These are phyloP conservation scores for Drosophila niveifrons DNA, from an alignment of 2,888 invertebrate species.

Conservation along the genomic window DNA sequence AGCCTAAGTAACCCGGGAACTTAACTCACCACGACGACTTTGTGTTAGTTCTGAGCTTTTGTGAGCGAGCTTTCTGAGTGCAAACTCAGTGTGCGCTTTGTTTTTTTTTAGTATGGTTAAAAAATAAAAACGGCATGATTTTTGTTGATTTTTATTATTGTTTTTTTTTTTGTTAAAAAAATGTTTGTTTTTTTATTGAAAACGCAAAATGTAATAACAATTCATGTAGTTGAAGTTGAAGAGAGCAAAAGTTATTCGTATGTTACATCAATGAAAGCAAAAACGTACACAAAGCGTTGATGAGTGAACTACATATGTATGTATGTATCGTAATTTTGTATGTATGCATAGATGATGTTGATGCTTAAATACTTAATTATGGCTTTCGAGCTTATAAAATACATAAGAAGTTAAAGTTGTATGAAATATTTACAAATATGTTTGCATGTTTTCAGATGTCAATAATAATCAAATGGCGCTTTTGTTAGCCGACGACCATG, in stretches of 20 bases:
- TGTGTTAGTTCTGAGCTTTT: constrained; percentile 83
- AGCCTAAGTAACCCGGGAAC: constrained; percentile 39
- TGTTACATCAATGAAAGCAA: constrained; percentile 75
- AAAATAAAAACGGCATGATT: constrained; percentile 67
- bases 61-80: constrained; percentile 52
- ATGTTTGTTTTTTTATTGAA: constrained; percentile 51
- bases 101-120: constrained; percentile 51
- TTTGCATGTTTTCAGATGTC: constrained; percentile 36
- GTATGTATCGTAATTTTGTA: background rate
- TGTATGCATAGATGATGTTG: constrained; percentile 29
- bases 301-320: constrained; percentile 58
- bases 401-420: constrained; percentile 41
- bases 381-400: constrained; percentile 43
- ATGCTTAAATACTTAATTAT: constrained; percentile 52
- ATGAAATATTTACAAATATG: constrained; percentile 62
- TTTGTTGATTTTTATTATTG: constrained; percentile 50
- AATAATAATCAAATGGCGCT: constrained; percentile 29
- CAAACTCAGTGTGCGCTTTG: constrained; percentile 38
- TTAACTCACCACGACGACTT: constrained; percentile 81
- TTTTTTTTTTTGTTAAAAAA: constrained; percentile 55
- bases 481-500: constrained; percentile 37
- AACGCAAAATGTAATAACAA: constrained; percentile 71
- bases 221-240: constrained; percentile 53
- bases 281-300: constrained; percentile 80
- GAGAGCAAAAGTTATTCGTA: constrained; percentile 60